A percentile compares a stretch with the other conserved stretches of the same genome.
phyloP scores from a whole-genome alignment of 2,888 invertebrate species.

The Hedychridium roseum region DNA sequence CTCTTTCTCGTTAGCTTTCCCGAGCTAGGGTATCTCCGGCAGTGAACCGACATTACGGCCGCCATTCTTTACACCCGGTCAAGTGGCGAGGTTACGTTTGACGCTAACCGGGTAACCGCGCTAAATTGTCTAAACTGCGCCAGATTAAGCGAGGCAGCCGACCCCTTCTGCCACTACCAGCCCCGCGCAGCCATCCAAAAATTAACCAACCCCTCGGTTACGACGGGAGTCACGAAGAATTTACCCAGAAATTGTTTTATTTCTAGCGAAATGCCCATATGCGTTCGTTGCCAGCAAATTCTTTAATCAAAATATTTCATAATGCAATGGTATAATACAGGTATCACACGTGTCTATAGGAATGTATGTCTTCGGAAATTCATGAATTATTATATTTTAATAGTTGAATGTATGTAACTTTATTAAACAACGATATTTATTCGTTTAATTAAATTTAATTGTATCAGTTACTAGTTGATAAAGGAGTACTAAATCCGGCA shows the following conservation, averaged over 20 bases:
- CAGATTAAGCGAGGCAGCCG: slow-evolving; percentile 49
- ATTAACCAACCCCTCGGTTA: slow-evolving; percentile 44
- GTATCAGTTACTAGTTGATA: too few relatives aligned
- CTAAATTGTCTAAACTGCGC: slow-evolving; percentile 57
- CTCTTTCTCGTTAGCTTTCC: slow-evolving; percentile 13
- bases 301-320: too few relatives aligned
- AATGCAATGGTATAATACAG: too few relatives aligned
- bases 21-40: slow-evolving; percentile 25
- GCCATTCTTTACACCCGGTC: slow-evolving; percentile 50
- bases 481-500: too few relatives aligned
- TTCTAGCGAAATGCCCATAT: too few relatives aligned
- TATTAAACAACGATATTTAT: too few relatives aligned
- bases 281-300: too few relatives aligned
- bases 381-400: too few relatives aligned
- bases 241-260: slow-evolving; percentile 45
- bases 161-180: slow-evolving; percentile 25
- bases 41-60: slow-evolving; percentile 46
- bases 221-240: slow-evolving; percentile 37
- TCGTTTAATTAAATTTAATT: too few relatives aligned
- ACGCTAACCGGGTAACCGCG: slow-evolving; percentile 54
- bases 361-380: too few relatives aligned
- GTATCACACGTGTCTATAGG: too few relatives aligned
- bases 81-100: slow-evolving; percentile 52
- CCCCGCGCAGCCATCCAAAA: slow-evolving; percentile 42
- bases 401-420: too few relatives aligned